phyloP scores from a whole-genome alignment of 1,140 invertebrate genomes.

The Macrostomum lignano region DNA sequence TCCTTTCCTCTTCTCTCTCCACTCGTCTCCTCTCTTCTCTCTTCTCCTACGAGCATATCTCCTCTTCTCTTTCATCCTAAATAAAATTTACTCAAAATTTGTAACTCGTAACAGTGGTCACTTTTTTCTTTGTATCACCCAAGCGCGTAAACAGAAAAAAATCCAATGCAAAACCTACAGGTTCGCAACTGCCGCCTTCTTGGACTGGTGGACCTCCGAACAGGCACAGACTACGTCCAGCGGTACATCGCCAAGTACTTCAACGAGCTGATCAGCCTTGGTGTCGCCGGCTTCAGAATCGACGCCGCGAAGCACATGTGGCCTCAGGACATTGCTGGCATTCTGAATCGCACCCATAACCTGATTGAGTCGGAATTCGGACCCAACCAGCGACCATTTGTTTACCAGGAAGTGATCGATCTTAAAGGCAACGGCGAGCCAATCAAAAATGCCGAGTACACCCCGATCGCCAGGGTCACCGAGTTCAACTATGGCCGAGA shows the following conservation, averaged over 20 bases:
- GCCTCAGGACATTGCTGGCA: slow-evolving; percentile 5
- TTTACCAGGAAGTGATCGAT: slow-evolving; percentile 2
- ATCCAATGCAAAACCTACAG: slow-evolving; percentile 18
- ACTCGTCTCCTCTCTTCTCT: too few species aligned
- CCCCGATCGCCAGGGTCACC: too few species aligned
- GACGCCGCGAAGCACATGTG: slow-evolving; percentile 9
- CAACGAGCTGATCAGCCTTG: slow-evolving; percentile 39
- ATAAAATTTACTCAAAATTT: too few species aligned
- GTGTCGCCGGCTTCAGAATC: slow-evolving; percentile 37
- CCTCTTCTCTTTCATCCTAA: too few species aligned
- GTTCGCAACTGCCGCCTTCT: slow-evolving; percentile 40
- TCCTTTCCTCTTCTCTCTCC: too few species aligned
- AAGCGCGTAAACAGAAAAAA: too few species aligned
- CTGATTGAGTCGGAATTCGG: background rate
- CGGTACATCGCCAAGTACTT: slow-evolving; percentile 37
- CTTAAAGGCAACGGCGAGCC: slow-evolving; percentile 34
- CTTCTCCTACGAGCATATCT: too few species aligned
- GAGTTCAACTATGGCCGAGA: too few species aligned
- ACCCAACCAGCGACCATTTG: background rate
- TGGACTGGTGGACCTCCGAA: slow-evolving; percentile 42
- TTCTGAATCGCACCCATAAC: slow-evolving; percentile 6
- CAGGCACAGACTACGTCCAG: slow-evolving; percentile 34
- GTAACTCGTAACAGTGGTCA: too few species aligned
- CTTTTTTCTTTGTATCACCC: too few species aligned
- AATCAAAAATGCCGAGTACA: too few species aligned